Evolutionary conservation across 2,797 vertebrate species (phyloP).

Genomic region (Crocodylus rhombifer): DNA sequence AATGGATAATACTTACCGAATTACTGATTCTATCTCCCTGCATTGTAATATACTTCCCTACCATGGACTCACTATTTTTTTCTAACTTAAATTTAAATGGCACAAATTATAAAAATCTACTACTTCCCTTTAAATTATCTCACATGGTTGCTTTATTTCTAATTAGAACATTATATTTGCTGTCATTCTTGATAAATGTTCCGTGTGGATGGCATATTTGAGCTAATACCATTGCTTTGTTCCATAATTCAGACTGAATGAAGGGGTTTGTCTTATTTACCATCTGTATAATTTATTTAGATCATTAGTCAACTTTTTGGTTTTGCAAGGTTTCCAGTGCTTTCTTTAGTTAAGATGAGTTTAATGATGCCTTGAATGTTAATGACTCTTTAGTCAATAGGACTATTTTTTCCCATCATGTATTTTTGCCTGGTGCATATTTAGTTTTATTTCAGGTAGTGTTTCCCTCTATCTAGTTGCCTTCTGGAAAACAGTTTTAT

Average conservation of each 20-base stretch:
- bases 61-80: not conserved
- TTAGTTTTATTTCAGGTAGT: not conserved
- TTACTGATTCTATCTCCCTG: not conserved
- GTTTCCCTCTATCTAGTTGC: not conserved
- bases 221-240: not conserved
- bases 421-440: not conserved
- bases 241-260: not conserved
- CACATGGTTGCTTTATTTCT: not conserved
- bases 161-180: not conserved
- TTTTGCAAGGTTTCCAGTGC: constrained; percentile 10
- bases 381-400: not conserved
- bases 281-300: constrained; percentile 4
- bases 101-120: not conserved
- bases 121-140: not conserved
- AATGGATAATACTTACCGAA: not conserved
- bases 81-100: not conserved
- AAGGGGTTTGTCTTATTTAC: not conserved
- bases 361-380: constrained; percentile 20
- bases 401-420: not conserved
- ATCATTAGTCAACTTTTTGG: constrained; percentile 28
- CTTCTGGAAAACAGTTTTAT: not conserved
- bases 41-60: not conserved
- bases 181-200: not conserved
- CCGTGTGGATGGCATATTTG: not conserved
- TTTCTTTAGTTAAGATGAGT: not conserved